Conservation (phyloP, 2,113 vertebrate species). For the Sturnus vulgaris region DNA sequence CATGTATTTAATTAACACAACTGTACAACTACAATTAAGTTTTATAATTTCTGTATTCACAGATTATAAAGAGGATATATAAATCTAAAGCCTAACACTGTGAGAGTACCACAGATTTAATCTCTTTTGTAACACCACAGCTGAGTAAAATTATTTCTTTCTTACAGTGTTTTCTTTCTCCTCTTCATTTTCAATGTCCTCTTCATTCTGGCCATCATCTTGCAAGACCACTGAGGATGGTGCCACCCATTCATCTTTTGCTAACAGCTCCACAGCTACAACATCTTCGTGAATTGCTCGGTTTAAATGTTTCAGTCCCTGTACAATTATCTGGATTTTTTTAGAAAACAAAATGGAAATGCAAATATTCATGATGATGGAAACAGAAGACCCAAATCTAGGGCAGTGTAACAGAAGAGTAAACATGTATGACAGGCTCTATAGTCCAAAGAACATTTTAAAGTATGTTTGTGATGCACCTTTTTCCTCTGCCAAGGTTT, state of each 20-base stretch:
- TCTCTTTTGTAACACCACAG: neutral
- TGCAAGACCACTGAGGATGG: conserved; percentile 89
- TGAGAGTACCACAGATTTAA: neutral
- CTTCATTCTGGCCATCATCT: conserved; percentile 87
- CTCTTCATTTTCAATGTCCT: conserved; percentile 78
- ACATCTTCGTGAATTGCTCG: conserved; percentile 91
- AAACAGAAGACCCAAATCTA: neutral
- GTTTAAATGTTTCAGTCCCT: conserved; percentile 92
- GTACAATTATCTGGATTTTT: conserved; percentile 84
- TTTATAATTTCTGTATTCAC: neutral
- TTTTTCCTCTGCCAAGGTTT: neutral
- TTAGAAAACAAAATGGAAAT: neutral
- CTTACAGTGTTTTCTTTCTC: conserved; percentile 77
- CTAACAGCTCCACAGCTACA: conserved; percentile 88
- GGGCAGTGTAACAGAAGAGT: neutral
- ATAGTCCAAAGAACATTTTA: neutral
- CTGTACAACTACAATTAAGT: neutral
- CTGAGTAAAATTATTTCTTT: neutral
- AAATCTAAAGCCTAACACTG: neutral
- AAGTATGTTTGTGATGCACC: neutral
- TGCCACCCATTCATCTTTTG: conserved; percentile 82
- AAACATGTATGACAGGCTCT: neutral
- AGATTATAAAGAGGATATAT: neutral
- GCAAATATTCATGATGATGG: neutral
- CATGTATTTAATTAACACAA: neutral